Percentiles rank a stretch among this genome's conserved stretches.
Evolutionary conservation across 2,797 vertebrate species (phyloP).

Genomic region (Rhinella marina): DNA sequence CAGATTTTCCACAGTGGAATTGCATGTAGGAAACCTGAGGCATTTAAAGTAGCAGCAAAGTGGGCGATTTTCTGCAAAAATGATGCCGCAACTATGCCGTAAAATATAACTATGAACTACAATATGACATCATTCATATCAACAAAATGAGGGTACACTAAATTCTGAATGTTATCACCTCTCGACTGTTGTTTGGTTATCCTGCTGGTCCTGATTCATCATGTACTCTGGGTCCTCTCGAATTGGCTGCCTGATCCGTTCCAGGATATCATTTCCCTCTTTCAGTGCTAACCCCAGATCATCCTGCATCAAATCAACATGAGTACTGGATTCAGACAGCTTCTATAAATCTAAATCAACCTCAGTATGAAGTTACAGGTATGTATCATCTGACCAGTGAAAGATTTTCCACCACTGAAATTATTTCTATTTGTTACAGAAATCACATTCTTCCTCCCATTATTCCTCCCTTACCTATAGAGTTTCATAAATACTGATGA

Average conservation of each 20-base stretch:
- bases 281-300: slow-evolving; percentile 84
- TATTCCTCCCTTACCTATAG: neutral
- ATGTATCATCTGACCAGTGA: neutral
- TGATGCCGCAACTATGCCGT: neutral
- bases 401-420: neutral
- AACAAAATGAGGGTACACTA: neutral
- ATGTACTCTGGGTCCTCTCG: slow-evolving; percentile 81
- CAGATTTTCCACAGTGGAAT: no score
- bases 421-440: neutral
- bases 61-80: neutral
- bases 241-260: slow-evolving; percentile 87
- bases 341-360: neutral
- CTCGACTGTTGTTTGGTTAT: slow-evolving; percentile 91
- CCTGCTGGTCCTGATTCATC: slow-evolving; percentile 92
- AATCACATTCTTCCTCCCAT: neutral
- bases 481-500: neutral
- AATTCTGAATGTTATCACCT: slow-evolving; percentile 76
- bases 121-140: neutral
- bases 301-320: slow-evolving; percentile 73
- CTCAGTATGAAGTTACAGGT: neutral
- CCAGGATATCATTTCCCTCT: slow-evolving; percentile 84
- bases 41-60: no score
- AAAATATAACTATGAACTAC: neutral
- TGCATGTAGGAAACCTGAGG: no score
- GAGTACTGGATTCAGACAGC: neutral